Percentiles rank a stretch among this genome's conserved stretches.
Evolutionary conservation across 1,140 invertebrate species (phyloP).

Genomic region (Leptinotarsa undecemlineata): DNA sequence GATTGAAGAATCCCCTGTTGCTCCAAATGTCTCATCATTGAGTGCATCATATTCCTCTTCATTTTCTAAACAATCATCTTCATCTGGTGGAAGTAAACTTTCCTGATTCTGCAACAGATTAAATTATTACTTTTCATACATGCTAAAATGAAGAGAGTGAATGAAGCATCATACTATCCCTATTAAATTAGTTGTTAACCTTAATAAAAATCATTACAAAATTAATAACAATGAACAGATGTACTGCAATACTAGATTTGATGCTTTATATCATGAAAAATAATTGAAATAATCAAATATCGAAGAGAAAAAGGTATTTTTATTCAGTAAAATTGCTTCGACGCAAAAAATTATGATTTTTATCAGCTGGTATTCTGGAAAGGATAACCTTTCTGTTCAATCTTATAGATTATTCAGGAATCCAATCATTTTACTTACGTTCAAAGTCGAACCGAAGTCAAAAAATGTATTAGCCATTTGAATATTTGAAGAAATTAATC

Average conservation of each 20-base stretch:
- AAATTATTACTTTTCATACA: neutral
- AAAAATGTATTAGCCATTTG: conserved; percentile 85
- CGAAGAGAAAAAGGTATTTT: neutral
- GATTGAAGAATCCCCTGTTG: conserved; percentile 60
- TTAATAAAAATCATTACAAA: neutral
- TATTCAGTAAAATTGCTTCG: neutral
- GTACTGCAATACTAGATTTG: neutral
- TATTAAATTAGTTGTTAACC: neutral
- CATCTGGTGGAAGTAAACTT: conserved; percentile 54
- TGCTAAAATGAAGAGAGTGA: neutral
- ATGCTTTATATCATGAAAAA: neutral
- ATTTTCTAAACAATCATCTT: conserved; percentile 66
- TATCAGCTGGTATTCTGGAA: neutral
- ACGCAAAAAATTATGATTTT: neutral
- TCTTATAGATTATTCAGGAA: neutral
- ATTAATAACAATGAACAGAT: neutral
- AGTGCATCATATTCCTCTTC: conserved; percentile 86
- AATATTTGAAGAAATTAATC: conserved; percentile 51
- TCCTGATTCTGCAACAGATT: conserved; percentile 47
- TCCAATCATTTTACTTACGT: conserved; percentile 61
- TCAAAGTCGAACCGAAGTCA: conserved; percentile 74
- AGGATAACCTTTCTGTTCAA: neutral
- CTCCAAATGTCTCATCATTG: conserved; percentile 89
- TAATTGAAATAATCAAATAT: neutral
- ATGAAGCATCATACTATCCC: neutral